Conservation (phyloP, 2,113 vertebrate species). For the Myiopsitta monachus region DNA sequence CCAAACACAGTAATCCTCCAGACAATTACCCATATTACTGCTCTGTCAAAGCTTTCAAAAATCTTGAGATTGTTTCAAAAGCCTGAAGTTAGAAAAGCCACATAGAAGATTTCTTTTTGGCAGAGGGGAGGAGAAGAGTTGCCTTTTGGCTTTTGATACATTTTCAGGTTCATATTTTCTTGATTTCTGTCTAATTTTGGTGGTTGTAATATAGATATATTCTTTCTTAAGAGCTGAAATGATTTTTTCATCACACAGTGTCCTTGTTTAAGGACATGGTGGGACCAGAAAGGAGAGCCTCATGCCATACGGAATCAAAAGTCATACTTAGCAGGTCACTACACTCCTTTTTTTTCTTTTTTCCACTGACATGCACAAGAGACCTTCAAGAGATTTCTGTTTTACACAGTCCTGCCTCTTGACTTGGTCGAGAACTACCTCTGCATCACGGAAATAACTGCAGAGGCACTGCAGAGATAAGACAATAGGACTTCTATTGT, state of each 20-base stretch:
- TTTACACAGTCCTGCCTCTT: not conserved
- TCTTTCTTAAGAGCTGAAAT: not conserved
- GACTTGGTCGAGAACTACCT: not conserved
- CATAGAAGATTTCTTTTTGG: no score
- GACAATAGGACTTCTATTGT: not conserved
- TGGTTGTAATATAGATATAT: not conserved
- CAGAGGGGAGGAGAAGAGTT: not conserved
- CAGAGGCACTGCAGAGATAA: not conserved
- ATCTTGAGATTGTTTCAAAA: not conserved
- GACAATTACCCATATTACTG: not conserved
- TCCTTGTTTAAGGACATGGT: fast-evolving
- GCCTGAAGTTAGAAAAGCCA: not conserved
- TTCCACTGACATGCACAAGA: not conserved
- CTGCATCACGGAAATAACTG: not conserved
- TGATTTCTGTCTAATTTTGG: not conserved
- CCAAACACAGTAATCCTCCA: not conserved
- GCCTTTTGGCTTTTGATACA: not conserved
- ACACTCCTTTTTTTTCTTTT: not conserved
- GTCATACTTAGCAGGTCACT: not conserved
- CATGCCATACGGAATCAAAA: not conserved
- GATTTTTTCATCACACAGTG: not conserved
- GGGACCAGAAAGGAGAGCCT: not conserved
- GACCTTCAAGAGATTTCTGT: not conserved
- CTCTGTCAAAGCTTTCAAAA: not conserved
- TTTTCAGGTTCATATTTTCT: not conserved